phyloP scores from a whole-genome alignment of 2,888 invertebrate genomes.

The Zootermopsis nevadensis region DNA sequence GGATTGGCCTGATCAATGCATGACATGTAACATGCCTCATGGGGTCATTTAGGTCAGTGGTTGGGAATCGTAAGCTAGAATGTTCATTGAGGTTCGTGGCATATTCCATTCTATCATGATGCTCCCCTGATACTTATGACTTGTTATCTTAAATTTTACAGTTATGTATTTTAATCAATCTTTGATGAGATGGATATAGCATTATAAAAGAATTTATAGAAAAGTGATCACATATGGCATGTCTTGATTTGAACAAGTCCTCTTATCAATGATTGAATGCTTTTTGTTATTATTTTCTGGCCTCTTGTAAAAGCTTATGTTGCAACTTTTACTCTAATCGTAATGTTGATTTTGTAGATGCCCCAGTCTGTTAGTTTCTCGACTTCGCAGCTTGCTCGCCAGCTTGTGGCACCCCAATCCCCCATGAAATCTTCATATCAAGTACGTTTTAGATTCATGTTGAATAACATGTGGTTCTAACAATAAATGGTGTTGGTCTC shows the following conservation, averaged over 20 bases:
- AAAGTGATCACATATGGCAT: not conserved
- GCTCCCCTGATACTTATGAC: not conserved
- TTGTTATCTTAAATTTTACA: not conserved
- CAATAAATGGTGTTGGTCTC: not conserved
- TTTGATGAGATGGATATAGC: not conserved
- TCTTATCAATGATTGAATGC: not conserved
- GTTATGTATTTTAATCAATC: not conserved
- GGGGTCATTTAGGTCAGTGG: too few species aligned
- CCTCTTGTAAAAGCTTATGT: conserved; percentile 17
- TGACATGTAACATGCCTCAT: too few species aligned
- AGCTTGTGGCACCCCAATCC: conserved; percentile 68
- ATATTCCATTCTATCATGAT: not conserved
- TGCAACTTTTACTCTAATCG: conserved; percentile 14
- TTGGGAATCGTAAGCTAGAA: too few species aligned
- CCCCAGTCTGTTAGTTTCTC: conserved; percentile 56
- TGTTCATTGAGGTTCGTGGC: too few species aligned
- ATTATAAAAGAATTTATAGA: not conserved
- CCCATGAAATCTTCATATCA: conserved; percentile 53
- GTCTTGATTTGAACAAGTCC: not conserved
- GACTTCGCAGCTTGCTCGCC: conserved; percentile 72
- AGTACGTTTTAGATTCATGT: conserved; percentile 53
- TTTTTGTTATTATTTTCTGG: not conserved
- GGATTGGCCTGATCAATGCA: too few species aligned
- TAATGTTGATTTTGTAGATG: conserved; percentile 55
- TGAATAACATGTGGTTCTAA: not conserved